Base-by-base conservation (phyloP, 2,113 vertebrate species). In the Ochotona princeps region DNA sequence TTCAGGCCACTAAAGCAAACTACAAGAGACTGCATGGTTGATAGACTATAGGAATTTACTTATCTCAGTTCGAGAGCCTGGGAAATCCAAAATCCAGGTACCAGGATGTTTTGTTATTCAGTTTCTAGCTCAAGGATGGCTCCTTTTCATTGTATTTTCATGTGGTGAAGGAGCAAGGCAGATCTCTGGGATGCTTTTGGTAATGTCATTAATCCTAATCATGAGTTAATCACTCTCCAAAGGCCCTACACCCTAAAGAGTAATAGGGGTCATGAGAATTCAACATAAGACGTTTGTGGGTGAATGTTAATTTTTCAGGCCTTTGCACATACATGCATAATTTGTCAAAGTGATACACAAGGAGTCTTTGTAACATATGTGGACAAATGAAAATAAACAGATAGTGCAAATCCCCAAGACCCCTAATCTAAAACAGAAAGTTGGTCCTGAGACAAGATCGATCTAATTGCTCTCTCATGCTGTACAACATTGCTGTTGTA, bases 1-100 rank as follows among this genome's bases (percentile, higher is more conserved):
- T 69, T 44, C 35, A 65, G 35, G 14, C 38, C 60, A 17, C 32
- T 67, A 44, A 23, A 84, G 6, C 7, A 20, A 76, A 47, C 28
- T n/a, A 10, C 7, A 28, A 9, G 23, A 8, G 4, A 4, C 5
- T 23, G 9, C 23, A 2, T 32, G 13, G 7, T 15, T 32, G 32
- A 61, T 10, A 70, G 32, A 21, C 9, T 66, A 47, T 15, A 85
- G 25, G 13, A 69, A n/a, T 69, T 12, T 25, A 60, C 44, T 35
- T 13, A 6, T 28, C 28, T 10, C n/a, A 60, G 26, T 26, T 47
- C 2, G 11, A 25, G 73, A 85, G 28, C 28, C 30, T 49, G 51
- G 63, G 54, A 70, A 9, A 12, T 47, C 63, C 21, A 67, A 57
- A 25, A 18, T 11, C 57, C 61, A 83, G 32, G 21, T 21, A 20